Evolutionary conservation across 1,140 invertebrate genomes (phyloP), one percentile per base, ranked within the genome.

Genomic region (Tetragonula clypearis): DNA sequence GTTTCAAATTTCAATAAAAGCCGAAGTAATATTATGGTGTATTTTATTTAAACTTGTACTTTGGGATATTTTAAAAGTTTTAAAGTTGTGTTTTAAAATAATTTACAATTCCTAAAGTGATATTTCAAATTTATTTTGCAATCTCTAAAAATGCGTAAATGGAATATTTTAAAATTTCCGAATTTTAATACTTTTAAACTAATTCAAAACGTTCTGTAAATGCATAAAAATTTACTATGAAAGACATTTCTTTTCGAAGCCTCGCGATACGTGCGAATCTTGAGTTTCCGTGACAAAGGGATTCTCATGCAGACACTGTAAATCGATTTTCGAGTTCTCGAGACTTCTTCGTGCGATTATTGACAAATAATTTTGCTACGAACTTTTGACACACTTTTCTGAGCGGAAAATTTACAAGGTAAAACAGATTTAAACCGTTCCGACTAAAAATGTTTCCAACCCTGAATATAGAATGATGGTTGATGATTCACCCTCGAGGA

Each of bases 301-400:
- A 68, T 2, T 35, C 19, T 19, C 3, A 30, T 4, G 2, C 17
- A 21, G 17, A 68, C 30, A 19, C 35, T 68, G 2, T 19, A 30
- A 30, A 17, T 30, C 65, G 65, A 66, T 66, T 15, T 19, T 68
- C 30, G 4, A 68, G 66, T 68, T 68, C 19, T 35, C 35, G 35
- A 35, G 30, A 21, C 35, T 71, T 71, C 21, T 21, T 11, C 12
- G 23, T 14, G 1, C 23, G 35, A 21, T 41, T 23, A 71, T 71
- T 41, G 30, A 21, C 35, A 41, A 71, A 71, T 71, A 23, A 35
- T 71, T 35, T 71, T 71, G 3, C 35, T 14, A 41, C 68, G 68
- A 41, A 71, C 68, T 35, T 71, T 71, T 23, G 35, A 71, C 66
- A 68, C 30, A 68, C 30, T 68, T 68, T 66, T 35, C 26, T 68